Evolutionary conservation across 2,113 vertebrate genomes (phyloP), one percentile per base, ranked within the genome.

Genomic region (Corynorhinus townsendii): DNA sequence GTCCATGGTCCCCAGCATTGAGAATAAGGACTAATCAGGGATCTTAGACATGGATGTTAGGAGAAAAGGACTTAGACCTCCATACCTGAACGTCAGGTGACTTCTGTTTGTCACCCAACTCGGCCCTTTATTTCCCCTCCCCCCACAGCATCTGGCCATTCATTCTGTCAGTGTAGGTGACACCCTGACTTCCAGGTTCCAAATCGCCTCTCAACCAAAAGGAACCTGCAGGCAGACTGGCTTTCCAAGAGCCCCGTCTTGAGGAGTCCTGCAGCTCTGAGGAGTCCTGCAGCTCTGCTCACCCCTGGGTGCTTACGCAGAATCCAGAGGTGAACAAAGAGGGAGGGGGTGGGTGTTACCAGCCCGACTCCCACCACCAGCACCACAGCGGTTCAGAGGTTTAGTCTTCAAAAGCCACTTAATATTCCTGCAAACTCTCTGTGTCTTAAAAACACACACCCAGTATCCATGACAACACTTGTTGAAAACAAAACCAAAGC

Each of bases 391-490:
- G 3, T 43, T 88, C 82, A 64, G 93, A 90, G 43, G 16, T 47
- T 89, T 68, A 40, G 20, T 76, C 68, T 85, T 95, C 43, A 64
- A 75, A 94, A 93, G 16, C 38, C 71, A 68, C 66, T 94, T 66
- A 91, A 62, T 80, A 91, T 40, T 86, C 73, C 73, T 72, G 22
- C 52, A 91, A 59, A 91, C 49, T 26, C 83, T 80, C 83, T 75
- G 16, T 28, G 5, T 47, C 38, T 45, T 22, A n/a, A 43, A 80
- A 5, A 1, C 6, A 17, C 40, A 89, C 33, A 68, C 30, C 35
- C 24, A 62, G 59, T 89, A 92, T 82, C 69, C 88, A 95, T 94
- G 94, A 88, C n/a, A 96, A 90, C 68, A 5, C 62, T 56, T 11
- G 80, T 52, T 52, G 47, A n/a, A 77, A 52, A 77, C 56, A 26